These are phyloP conservation scores for Camponotus pennsylvanicus DNA, from an alignment of 1,140 invertebrate species.

Conservation along the genomic window DNA sequence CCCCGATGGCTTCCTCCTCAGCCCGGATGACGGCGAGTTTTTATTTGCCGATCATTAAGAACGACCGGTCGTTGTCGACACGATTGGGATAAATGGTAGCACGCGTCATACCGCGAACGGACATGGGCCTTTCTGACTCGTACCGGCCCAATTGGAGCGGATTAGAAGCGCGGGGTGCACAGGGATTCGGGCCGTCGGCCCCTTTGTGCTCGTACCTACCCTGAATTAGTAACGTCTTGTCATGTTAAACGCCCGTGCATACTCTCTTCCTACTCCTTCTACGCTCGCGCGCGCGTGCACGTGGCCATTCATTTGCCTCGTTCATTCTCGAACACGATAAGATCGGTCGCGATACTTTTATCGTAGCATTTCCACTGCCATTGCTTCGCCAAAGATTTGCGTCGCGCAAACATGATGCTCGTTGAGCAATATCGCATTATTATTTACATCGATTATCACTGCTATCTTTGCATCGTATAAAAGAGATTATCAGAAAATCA, in stretches of 20 bases:
- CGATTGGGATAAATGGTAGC: conserved; percentile 86
- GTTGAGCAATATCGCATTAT: conserved; percentile 38
- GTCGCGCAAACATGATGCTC: conserved; percentile 40
- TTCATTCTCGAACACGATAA: conserved; percentile 46
- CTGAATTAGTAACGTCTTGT: conserved; percentile 84
- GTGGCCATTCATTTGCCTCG: conserved; percentile 54
- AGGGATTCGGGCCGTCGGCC: conserved; percentile 83
- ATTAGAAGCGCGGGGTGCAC: conserved; percentile 80
- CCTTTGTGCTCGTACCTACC: conserved; percentile 82
- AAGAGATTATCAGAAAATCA: conserved; percentile 2
- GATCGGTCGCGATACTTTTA: conserved; percentile 55
- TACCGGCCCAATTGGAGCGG: conserved; percentile 83
- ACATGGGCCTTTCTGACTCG: conserved; percentile 78
- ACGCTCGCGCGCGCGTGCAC: conserved; percentile 74
- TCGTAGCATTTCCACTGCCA: conserved; percentile 20
- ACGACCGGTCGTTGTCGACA: conserved; percentile 77
- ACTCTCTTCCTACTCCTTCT: conserved; percentile 69
- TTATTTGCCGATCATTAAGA: conserved; percentile 84
- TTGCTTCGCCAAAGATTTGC: conserved; percentile 30
- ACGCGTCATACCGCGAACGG: conserved; percentile 82
- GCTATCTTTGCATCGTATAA: not conserved
- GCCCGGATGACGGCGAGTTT: conserved; percentile 82
- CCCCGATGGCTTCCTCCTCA: conserved; percentile 73
- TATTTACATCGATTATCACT: conserved; percentile 40
- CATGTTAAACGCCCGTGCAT: conserved; percentile 82